Conservation (phyloP, 2,888 invertebrate species). For the Eupithecia dodoneata region DNA sequence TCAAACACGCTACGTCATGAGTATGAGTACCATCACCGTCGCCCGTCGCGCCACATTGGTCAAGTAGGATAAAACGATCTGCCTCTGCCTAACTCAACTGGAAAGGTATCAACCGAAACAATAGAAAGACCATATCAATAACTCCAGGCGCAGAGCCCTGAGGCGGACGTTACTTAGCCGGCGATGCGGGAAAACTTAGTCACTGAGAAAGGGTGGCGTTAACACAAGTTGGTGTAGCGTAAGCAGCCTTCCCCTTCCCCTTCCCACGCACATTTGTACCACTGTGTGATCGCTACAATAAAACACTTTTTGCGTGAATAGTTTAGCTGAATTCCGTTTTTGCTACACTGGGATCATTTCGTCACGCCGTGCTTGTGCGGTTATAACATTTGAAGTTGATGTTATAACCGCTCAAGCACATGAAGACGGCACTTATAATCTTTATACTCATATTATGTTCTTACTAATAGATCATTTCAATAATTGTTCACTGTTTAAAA, state of each 20-base stretch:
- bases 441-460: not conserved
- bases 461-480: not conserved
- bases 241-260: too few species aligned
- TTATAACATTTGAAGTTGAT: not conserved
- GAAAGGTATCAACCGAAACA: not conserved
- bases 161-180: not conserved
- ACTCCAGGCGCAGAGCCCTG: not conserved
- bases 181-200: not conserved
- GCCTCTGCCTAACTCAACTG: not conserved
- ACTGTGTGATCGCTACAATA: not conserved
- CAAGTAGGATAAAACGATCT: not conserved
- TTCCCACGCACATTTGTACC: conserved; percentile 1
- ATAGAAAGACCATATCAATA: not conserved
- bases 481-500: not conserved
- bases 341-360: not conserved
- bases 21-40: too few species aligned
- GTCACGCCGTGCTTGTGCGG: not conserved
- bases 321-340: not conserved
- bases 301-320: not conserved
- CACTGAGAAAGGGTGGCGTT: not conserved
- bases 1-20: too few species aligned
- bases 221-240: not conserved
- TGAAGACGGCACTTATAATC: not conserved
- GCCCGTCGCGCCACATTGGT: too few species aligned
- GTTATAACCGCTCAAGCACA: too few species aligned